These are phyloP conservation scores for Clarias pachynema DNA, from an alignment of 2,797 vertebrate genomes.

Conservation along the genomic window DNA sequence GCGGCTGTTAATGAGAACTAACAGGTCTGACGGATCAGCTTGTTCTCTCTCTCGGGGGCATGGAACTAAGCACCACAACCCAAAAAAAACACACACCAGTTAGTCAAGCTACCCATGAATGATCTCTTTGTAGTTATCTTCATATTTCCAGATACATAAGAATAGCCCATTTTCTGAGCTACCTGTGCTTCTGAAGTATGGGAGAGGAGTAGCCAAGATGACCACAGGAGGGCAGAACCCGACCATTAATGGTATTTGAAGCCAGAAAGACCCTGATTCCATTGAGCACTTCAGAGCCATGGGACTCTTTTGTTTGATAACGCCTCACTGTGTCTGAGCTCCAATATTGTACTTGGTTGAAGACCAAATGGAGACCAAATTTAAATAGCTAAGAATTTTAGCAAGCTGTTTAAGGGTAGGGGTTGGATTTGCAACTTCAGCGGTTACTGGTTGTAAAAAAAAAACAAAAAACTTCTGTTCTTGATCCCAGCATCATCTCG, in stretches of 20 bases:
- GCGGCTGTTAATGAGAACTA: slow-evolving; percentile 14
- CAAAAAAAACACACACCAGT: slow-evolving; percentile 9
- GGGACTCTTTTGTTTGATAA: neutral
- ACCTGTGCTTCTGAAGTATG: slow-evolving; percentile 9
- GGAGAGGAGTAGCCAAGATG: slow-evolving; percentile 58
- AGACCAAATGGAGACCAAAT: neutral
- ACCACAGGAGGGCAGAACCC: slow-evolving; percentile 79
- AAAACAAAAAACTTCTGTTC: neutral
- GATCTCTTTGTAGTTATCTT: neutral
- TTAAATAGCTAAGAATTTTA: neutral
- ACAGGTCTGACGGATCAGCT: neutral
- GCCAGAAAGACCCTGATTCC: slow-evolving; percentile 43
- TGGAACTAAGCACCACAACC: slow-evolving; percentile 1
- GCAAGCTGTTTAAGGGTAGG: neutral
- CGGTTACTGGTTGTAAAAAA: neutral
- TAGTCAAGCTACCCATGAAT: slow-evolving; percentile 19
- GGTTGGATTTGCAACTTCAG: neutral
- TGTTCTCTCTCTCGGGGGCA: slow-evolving; percentile 2
- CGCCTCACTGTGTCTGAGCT: neutral
- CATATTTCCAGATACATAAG: neutral
- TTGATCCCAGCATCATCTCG: neutral
- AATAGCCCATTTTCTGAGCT: neutral
- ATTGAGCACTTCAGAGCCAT: slow-evolving; percentile 1
- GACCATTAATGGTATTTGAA: slow-evolving; percentile 62
- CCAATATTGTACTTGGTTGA: neutral